A percentile compares a stretch with the other conserved stretches of the same genome.
These are phyloP conservation scores for Drosophila saltans DNA, from an alignment of 1,140 invertebrate genomes.

Conservation along the genomic window DNA sequence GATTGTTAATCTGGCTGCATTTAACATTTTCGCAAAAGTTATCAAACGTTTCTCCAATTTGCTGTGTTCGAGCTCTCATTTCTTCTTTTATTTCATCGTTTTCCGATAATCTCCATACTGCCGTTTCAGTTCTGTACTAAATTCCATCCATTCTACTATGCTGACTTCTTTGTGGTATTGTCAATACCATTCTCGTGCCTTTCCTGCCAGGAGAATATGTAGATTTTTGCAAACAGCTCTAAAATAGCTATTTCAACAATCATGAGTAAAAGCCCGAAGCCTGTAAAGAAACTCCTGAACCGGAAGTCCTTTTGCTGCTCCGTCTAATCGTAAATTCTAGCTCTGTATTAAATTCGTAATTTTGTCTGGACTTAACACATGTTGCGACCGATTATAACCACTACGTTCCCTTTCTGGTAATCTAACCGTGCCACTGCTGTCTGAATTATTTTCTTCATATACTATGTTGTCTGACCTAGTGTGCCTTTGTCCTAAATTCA, in stretches of 20 bases:
- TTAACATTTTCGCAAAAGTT: neutral
- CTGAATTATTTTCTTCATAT: too few species aligned
- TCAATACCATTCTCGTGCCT: slow-evolving; percentile 19
- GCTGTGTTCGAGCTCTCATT: too few species aligned
- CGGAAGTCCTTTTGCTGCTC: neutral
- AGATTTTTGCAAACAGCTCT: slow-evolving; percentile 19
- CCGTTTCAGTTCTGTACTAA: too few species aligned
- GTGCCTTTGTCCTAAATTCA: too few species aligned
- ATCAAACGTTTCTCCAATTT: neutral
- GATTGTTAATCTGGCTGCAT: too few species aligned
- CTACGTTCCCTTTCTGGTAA: too few species aligned
- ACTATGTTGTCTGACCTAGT: too few species aligned
- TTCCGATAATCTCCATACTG: neutral
- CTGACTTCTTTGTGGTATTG: slow-evolving; percentile 7
- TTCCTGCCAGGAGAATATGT: slow-evolving; percentile 22
- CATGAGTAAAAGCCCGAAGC: slow-evolving; percentile 5
- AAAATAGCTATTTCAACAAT: slow-evolving; percentile 21
- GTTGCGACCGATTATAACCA: too few species aligned
- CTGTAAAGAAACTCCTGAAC: neutral
- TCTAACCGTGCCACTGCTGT: too few species aligned
- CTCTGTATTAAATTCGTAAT: neutral
- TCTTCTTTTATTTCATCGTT: neutral
- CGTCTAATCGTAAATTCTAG: neutral
- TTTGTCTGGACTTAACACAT: too few species aligned
- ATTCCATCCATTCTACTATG: too few species aligned